These are phyloP conservation scores for Bombycilla garrulus DNA, from an alignment of 2,113 vertebrate species.

Conservation along the genomic window DNA sequence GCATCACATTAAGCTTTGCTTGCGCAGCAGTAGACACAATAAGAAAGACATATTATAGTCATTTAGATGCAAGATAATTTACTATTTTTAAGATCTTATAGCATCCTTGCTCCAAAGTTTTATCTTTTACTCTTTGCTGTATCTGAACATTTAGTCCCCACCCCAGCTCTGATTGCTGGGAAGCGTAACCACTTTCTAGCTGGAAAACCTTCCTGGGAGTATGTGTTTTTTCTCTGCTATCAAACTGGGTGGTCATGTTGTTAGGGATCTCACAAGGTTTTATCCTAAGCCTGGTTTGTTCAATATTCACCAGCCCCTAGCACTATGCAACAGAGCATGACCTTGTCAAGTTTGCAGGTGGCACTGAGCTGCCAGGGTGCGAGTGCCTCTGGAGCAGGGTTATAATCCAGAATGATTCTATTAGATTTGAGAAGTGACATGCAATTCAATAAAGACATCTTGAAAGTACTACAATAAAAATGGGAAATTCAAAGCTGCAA, in stretches of 20 bases:
- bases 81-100: conserved; percentile 65
- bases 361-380: not conserved
- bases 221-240: not conserved
- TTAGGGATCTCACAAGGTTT: not conserved
- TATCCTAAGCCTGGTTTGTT: not conserved
- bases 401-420: not conserved
- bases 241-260: not conserved
- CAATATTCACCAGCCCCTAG: not conserved
- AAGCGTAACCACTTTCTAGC: not conserved
- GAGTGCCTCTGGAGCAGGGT: not conserved
- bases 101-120: conserved; percentile 2
- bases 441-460: not conserved
- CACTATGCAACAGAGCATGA: not conserved
- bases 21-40: conserved; percentile 69
- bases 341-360: not conserved
- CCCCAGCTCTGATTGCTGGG: not conserved
- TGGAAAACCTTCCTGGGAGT: not conserved
- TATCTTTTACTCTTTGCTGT: not conserved
- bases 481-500: not conserved
- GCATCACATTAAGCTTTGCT: conserved; percentile 73
- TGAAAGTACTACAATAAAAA: not conserved
- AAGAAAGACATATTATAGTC: conserved; percentile 68
- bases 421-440: not conserved
- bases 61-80: conserved; percentile 71
- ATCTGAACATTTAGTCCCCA: not conserved